Base-by-base conservation (phyloP, 2,113 vertebrate genomes). In the Nerophis lumbriciformis region DNA sequence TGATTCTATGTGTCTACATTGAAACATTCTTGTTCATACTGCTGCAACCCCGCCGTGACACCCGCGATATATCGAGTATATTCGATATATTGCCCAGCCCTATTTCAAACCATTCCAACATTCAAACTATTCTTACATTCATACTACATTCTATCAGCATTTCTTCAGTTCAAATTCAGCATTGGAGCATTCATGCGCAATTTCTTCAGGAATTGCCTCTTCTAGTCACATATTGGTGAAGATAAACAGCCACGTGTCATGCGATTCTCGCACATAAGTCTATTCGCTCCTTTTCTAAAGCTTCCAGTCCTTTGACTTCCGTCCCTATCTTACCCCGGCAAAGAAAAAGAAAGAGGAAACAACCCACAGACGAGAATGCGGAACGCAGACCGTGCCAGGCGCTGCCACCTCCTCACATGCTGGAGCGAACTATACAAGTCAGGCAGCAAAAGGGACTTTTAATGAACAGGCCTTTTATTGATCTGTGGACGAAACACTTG, bases 401-500 rank as follows among this genome's bases (percentile, higher is more conserved):
- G 6, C 69, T 50, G 42, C 59, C 67, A 61, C 68, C 71, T 65
- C 70, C 68, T 39, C 66, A 51, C 65, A 82, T 71, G 54, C 69
- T 64, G 60, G 59, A 65, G 73, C 68, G 76, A 78, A 72, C 77
- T 83, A 57, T 80, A 28, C 28, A 85, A 59, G 64, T 69, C 75
- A 65, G 72, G 72, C 77, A 79, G 78, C 81, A 73, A 84, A 12
- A 83, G 82, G 82, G 86, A 87, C 78, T 83, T 89, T 88, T 87
- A 90, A 88, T 90, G 89, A 90, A 90, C 84, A 80, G 74, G 60
- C 73, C 72, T 62, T 77, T 80, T 88, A 90, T 90, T 85, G 90
- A 92, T 91, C 88, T 80, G 83, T 86, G 79, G 86, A 90, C 87
- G 88, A 90, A 90, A 89, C 86, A 87, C 82, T 84, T 71, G 76